Evolutionary conservation across 2,797 vertebrate species (phyloP).

Genomic region (Lerista edwardsae): DNA sequence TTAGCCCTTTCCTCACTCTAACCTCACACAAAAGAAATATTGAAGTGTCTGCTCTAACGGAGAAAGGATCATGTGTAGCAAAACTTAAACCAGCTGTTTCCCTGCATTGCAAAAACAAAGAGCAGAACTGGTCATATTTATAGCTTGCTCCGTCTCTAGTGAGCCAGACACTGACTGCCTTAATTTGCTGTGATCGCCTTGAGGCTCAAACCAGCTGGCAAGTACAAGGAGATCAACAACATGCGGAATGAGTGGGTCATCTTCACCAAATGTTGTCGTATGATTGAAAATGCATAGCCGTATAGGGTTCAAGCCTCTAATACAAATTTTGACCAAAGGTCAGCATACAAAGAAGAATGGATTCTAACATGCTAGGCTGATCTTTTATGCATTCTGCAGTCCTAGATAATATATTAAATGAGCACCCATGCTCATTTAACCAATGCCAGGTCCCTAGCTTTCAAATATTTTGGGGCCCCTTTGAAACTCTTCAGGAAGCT

Average conservation of each 20-base stretch:
- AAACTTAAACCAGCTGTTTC: slow-evolving; percentile 76
- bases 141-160: slow-evolving; percentile 64
- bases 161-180: slow-evolving; percentile 49
- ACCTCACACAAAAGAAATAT: slow-evolving; percentile 64
- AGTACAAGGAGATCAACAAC: slow-evolving; percentile 3
- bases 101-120: slow-evolving; percentile 53
- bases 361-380: background rate
- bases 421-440: no score
- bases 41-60: slow-evolving; percentile 60
- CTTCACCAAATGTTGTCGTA: slow-evolving; percentile 39
- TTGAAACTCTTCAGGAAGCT: no score
- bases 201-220: slow-evolving; percentile 43
- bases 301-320: background rate
- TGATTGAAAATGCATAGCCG: background rate
- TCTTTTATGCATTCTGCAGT: background rate
- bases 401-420: background rate
- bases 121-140: slow-evolving; percentile 68
- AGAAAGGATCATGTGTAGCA: slow-evolving; percentile 64
- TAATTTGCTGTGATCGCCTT: slow-evolving; percentile 51
- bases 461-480: no score
- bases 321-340: background rate
- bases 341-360: background rate
- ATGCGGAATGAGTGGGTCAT: slow-evolving; percentile 1
- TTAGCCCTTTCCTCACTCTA: slow-evolving; percentile 70
- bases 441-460: no score